phyloP scores from a whole-genome alignment of 2,797 vertebrate genomes.

The Phoeniculus purpureus region DNA sequence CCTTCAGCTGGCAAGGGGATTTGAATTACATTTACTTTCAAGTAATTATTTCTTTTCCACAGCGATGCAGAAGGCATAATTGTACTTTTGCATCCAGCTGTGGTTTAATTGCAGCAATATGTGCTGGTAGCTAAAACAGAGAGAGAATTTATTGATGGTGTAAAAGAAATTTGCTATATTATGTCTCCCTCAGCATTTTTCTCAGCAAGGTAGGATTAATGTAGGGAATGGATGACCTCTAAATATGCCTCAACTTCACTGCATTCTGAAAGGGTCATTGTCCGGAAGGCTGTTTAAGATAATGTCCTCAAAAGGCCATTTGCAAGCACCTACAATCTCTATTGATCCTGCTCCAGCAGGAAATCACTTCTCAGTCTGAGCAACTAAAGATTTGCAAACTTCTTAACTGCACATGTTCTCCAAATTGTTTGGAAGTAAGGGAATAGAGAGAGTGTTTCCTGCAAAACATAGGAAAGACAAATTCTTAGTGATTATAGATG shows the following conservation, averaged over 20 bases:
- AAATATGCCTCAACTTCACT: conserved; percentile 38
- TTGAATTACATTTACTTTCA: conserved; percentile 39
- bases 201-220: conserved; percentile 52
- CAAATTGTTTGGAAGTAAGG: not conserved
- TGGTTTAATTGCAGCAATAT: conserved; percentile 56
- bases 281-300: conserved; percentile 35
- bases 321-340: conserved; percentile 15
- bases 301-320: conserved; percentile 51
- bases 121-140: conserved; percentile 30
- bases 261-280: conserved; percentile 32
- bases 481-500: not conserved
- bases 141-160: conserved; percentile 48
- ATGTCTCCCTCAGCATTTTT: conserved; percentile 53
- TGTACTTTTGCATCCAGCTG: conserved; percentile 42
- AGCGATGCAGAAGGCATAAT: conserved; percentile 27
- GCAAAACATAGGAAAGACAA: not conserved
- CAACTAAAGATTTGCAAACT: not conserved
- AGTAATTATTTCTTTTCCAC: conserved; percentile 53
- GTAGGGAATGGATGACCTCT: conserved; percentile 23
- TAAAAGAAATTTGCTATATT: conserved; percentile 22
- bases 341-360: conserved; percentile 25
- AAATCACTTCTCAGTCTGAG: conserved; percentile 4
- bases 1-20: not conserved
- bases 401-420: not conserved
- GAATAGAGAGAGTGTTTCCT: not conserved